Evolutionary conservation across 2,797 vertebrate species (phyloP).

Genomic region (Pelodytes ibericus): DNA sequence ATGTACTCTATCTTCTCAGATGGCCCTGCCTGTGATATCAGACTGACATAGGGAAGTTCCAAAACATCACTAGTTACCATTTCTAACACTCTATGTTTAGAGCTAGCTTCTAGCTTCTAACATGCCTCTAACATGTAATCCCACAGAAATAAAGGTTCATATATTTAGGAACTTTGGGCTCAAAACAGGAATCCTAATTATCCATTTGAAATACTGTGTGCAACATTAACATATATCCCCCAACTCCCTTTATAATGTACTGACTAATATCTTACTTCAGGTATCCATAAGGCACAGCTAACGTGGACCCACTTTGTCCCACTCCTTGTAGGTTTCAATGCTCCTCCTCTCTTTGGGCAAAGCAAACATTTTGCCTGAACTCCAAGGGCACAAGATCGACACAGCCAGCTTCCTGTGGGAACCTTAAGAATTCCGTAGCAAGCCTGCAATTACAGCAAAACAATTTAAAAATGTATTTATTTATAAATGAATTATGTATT

Average conservation of each 20-base stretch:
- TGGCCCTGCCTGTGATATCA: no score
- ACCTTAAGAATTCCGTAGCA: conserved; percentile 97
- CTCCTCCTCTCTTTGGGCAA: conserved; percentile 93
- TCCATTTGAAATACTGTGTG: not conserved
- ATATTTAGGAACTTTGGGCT: not conserved
- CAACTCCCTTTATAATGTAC: not conserved
- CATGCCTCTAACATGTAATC: no score
- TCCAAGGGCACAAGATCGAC: conserved; percentile 91
- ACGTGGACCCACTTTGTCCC: conserved; percentile 98
- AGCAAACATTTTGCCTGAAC: conserved; percentile 95
- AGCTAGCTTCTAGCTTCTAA: no score
- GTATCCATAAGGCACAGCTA: conserved; percentile 99
- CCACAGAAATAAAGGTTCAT: no score
- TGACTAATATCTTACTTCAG: conserved; percentile 79
- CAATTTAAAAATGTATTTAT: not conserved
- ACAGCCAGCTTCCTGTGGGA: conserved; percentile 93
- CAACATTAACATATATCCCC: no score
- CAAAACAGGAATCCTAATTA: not conserved
- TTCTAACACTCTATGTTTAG: no score
- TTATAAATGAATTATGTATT: not conserved
- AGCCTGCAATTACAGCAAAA: conserved; percentile 71
- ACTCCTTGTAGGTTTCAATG: conserved; percentile 93
- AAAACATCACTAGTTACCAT: no score
- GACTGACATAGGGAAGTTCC: no score
- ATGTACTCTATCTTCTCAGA: no score